Evolutionary conservation across 2,113 vertebrate genomes (phyloP).

Genomic region (Lasiurus cinereus): DNA sequence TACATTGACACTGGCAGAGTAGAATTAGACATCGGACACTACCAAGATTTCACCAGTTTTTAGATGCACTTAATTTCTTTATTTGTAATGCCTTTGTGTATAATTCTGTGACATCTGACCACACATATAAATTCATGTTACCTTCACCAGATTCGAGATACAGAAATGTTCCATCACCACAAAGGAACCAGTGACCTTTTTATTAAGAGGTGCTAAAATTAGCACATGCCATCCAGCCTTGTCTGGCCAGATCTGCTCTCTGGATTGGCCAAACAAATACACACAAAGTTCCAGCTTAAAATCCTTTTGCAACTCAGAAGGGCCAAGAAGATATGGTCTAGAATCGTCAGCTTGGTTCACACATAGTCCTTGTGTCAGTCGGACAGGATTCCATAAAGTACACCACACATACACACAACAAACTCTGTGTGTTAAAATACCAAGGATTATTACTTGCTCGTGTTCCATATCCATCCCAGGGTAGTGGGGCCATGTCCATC

Average conservation of each 20-base stretch:
- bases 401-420: no score
- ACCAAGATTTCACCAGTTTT: neutral
- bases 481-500: neutral
- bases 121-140: neutral
- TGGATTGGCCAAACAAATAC: neutral
- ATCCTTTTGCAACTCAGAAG: neutral
- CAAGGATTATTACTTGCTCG: neutral
- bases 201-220: neutral
- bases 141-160: neutral
- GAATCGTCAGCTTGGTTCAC: neutral
- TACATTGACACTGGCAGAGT: rapidly evolving
- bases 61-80: neutral
- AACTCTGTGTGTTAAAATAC: neutral
- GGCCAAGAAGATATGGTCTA: neutral
- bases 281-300: neutral
- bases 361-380: neutral
- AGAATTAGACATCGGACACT: neutral
- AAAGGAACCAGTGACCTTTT: neutral
- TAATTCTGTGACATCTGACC: neutral
- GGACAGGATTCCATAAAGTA: neutral
- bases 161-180: neutral
- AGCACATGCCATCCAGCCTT: neutral
- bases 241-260: neutral
- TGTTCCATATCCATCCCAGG: neutral
- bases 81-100: neutral